phyloP scores from a whole-genome alignment of 2,888 invertebrate species.

The Acleris literana region DNA sequence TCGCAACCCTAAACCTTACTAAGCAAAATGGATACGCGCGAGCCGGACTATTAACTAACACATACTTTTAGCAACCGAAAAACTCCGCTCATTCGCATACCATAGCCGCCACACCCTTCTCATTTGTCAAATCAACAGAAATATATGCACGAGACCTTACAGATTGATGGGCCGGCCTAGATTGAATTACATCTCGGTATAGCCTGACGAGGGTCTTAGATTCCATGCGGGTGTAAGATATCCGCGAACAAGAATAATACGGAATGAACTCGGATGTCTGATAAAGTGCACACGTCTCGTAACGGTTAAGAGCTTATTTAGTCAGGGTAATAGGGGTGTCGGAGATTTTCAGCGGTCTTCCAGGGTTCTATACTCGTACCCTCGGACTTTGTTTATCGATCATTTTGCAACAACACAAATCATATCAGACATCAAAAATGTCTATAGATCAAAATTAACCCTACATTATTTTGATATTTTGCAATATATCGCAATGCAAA shows the following conservation, averaged over 20 bases:
- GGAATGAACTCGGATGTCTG: constrained; percentile 64
- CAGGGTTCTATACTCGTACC: background rate
- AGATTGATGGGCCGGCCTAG: constrained; percentile 81
- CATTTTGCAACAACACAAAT: too few species aligned
- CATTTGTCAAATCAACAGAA: constrained; percentile 84
- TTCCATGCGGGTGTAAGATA: constrained; percentile 64
- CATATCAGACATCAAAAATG: too few species aligned
- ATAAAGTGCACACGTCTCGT: constrained; percentile 50
- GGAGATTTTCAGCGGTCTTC: background rate
- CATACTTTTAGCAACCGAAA: constrained; percentile 55
- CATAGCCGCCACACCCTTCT: constrained; percentile 73
- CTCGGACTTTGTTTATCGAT: too few species aligned
- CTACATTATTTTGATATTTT: too few species aligned
- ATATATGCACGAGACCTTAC: constrained; percentile 82
- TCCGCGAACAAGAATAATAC: constrained; percentile 71
- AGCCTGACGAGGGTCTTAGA: constrained; percentile 80
- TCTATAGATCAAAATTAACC: too few species aligned
- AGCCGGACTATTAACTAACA: constrained; percentile 51
- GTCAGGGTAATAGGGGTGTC: constrained; percentile 15
- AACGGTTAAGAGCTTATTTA: constrained; percentile 38
- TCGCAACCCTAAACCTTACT: constrained; percentile 33
- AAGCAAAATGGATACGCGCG: constrained; percentile 43
- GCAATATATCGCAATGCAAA: too few species aligned
- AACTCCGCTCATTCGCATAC: constrained; percentile 59
- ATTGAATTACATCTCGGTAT: constrained; percentile 81